Percentiles rank a stretch among this genome's conserved stretches.
Evolutionary conservation across 2,113 vertebrate genomes (phyloP).

Genomic region (Haemorhous mexicanus): DNA sequence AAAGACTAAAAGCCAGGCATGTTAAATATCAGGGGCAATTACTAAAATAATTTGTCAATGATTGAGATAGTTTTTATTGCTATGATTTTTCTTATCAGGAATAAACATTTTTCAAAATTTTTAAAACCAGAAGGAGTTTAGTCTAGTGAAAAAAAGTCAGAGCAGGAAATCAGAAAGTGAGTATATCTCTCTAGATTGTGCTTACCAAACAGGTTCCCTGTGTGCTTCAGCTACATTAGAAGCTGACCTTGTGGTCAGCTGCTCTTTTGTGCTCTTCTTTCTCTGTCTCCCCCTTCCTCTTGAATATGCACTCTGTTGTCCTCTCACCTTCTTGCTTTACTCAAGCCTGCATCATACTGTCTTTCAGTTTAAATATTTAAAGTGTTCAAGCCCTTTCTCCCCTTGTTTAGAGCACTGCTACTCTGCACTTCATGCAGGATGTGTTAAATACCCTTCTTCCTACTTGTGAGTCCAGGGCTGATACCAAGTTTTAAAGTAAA

Average conservation of each 20-base stretch:
- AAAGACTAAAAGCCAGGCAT: neutral
- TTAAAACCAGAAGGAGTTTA: neutral
- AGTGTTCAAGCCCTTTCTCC: neutral
- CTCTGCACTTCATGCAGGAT: neutral
- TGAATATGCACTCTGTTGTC: neutral
- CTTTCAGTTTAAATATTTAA: neutral
- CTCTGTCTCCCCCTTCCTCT: neutral
- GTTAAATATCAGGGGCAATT: neutral
- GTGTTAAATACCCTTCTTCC: neutral
- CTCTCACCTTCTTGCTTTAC: neutral
- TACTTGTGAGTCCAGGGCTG: neutral
- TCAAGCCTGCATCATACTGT: neutral
- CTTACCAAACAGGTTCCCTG: neutral
- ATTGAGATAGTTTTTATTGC: neutral
- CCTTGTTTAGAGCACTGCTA: neutral
- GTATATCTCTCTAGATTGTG: accelerated
- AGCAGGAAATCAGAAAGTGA: neutral
- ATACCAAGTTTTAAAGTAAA: neutral
- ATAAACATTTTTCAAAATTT: neutral
- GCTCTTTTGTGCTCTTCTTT: neutral
- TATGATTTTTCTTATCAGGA: neutral
- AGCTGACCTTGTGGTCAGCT: neutral
- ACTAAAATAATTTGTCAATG: neutral
- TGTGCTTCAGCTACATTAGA: neutral
- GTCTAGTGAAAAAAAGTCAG: neutral